Evolutionary conservation across 1,140 invertebrate species (phyloP), one percentile per base, ranked within the genome.

Genomic region (Araneus ventricosus): DNA sequence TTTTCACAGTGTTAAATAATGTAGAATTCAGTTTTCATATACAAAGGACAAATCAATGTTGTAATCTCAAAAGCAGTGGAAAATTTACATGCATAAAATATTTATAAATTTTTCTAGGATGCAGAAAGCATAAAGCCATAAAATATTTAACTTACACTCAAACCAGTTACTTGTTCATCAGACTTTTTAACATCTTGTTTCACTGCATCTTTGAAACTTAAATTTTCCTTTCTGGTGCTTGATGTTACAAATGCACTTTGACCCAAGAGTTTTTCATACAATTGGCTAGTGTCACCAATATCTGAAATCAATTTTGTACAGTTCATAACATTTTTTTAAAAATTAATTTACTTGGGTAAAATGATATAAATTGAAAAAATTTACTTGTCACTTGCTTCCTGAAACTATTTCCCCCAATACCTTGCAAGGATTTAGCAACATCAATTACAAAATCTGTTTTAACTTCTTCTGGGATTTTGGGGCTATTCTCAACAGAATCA

Each of bases 321-420:
- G 5, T 59, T 10, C 27, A 59, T 30, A 14, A 59, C 27, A 59
- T n/a, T n/a, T n/a, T n/a, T n/a, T n/a, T n/a, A n/a, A n/a, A n/a
- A n/a, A n/a, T n/a, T n/a, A n/a, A n/a, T n/a, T n/a, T 59, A 86
- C 10, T 52, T 52, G 2, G 17, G 17, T 52, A 59, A 61, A 59
- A 37, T 34, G 34, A 10, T 61, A 59, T 8, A 61, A 10, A 37
- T 61, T 5, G 4, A 41, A 59, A 37, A 88, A 45, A 87, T 37
- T 52, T 92, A 92, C 90, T 63, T 61, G 80, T 30, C 5, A 92
- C 59, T 37, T 61, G 37, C 37, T 92, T 20, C 14, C 34, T 92
- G 61, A 92, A 92, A 52, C 59, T 86, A 34, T 17, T 70, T 17
- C 27, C 30, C 34, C 67, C 59, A 20, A 4, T 22, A 30, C 39